Evolutionary conservation across 2,797 vertebrate genomes (phyloP), one percentile per base, ranked within the genome.

Genomic region (Neostethus bicornis): DNA sequence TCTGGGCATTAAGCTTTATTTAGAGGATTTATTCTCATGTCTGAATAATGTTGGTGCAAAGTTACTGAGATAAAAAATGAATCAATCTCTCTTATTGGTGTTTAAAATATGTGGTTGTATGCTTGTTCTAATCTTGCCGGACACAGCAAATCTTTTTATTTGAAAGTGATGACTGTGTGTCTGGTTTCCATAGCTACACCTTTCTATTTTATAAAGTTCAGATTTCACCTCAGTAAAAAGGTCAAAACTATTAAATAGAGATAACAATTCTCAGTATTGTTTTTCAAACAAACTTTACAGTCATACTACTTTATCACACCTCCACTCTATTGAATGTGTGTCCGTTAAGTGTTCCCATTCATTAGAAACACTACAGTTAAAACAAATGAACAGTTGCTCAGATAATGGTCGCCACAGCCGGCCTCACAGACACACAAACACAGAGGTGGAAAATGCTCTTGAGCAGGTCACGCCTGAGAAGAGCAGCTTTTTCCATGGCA

Each of bases 391-490:
- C 51, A 59, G 38, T 70, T 19, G 54, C 44, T 57, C 37, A 59
- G 57, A 71, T 64, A 69, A 66, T 37, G n/a, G 11, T 52, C 51
- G 42, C 46, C 29, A 47, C 48, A 58, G 16, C 26, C 39, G 49
- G 44, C 49, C 41, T 60, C 57, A 52, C 43, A 51, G 56, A 66
- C 37, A 64, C 50, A 79, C 52, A 64, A 46, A 70, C 56, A 68
- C 37, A 59, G 56, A 89, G 83, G 85, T 90, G 89, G 85, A 90
- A 91, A 90, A 89, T 86, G 53, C 83, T 90, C 86, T 90, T 85
- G 79, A 87, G 75, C 64, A 66, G 84, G 90, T 88, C 85, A 87
- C 58, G 75, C 80, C 79, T 83, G 69, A 87, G 72, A 69, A 83
- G 85, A 70, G 81, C 77, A 81, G 85, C 74, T 84, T 90, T 90